Evolutionary conservation across 2,113 vertebrate species (phyloP), one percentile per base, ranked within the genome.

Genomic region (Chiloscyllium plagiosum): DNA sequence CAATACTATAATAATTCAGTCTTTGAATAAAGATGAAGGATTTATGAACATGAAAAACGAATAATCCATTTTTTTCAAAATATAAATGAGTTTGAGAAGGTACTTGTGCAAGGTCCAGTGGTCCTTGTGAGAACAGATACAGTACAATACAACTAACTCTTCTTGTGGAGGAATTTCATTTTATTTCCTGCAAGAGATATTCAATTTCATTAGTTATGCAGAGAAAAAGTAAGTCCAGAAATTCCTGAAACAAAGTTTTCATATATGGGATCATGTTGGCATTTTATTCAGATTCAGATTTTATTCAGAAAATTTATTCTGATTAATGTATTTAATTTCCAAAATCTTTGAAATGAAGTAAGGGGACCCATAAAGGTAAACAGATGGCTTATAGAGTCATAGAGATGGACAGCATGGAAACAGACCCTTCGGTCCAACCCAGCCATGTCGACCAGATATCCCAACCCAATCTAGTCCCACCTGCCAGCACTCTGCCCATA

Each of bases 81-180:
- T 29, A 29, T 24, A 13, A 50, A 95, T 22, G 89, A 42, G 93
- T 15, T 70, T 26, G 4, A 72, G 37, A 72, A 95, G 50, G 93
- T 47, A 72, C 66, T 50, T 95, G 93, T 69, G 94, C 37, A 70
- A 52, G 42, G 42, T 70, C 42, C 94, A 52, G 26, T 52, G 24
- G 94, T 50, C 69, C 69, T 95, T 52, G 37, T 95, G 26, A 52
- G 42, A 47, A 50, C 42, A 90, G 52, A 33, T 52, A 50, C 68
- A 76, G 47, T 72, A 50, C 3, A 95, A 95, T 29, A 50, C 69
- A 52, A 95, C 94, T 97, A 99, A 97, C 98, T 99, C 98, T 99
- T 99, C 98, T 99, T 99, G 97, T 99, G 99, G 96, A 99, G 99
- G 97, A 99, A 99, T 97, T 99, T 99, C 99, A 99, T 99, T 98